Percentiles rank a stretch among this genome's conserved stretches.
These are phyloP conservation scores for Hypothenemus hampei DNA, from an alignment of 1,140 invertebrate genomes.

Conservation along the genomic window DNA sequence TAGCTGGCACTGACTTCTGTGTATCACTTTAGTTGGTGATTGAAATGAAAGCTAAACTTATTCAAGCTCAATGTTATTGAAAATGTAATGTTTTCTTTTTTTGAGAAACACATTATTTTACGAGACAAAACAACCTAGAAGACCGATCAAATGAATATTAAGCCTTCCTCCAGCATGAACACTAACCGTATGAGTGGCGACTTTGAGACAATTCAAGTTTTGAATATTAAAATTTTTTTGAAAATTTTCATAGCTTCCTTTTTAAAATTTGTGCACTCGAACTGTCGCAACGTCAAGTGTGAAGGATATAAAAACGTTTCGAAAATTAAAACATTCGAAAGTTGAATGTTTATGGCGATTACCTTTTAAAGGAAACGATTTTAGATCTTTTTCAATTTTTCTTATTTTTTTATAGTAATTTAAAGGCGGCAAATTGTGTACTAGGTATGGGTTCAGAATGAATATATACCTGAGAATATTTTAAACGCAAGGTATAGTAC, in stretches of 20 bases:
- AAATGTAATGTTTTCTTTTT: no score
- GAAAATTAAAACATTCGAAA: neutral
- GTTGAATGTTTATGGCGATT: neutral
- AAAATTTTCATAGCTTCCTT: neutral
- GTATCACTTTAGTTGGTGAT: no score
- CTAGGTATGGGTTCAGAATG: slow-evolving; percentile 33
- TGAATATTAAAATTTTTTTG: neutral
- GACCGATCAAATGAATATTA: slow-evolving; percentile 16
- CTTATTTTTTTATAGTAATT: slow-evolving; percentile 15
- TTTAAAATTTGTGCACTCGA: slow-evolving; percentile 3
- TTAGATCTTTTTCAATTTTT: slow-evolving; percentile 20
- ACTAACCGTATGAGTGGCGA: slow-evolving; percentile 25
- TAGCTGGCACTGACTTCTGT: slow-evolving; percentile 21
- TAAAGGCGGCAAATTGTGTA: slow-evolving; percentile 32
- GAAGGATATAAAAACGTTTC: slow-evolving; percentile 26
- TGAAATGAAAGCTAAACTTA: no score
- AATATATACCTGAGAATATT: slow-evolving; percentile 30
- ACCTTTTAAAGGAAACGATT: slow-evolving; percentile 6
- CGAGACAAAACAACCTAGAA: slow-evolving; percentile 4
- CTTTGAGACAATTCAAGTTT: slow-evolving; percentile 10
- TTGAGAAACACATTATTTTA: neutral
- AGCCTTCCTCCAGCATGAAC: slow-evolving; percentile 20
- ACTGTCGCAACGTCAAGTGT: slow-evolving; percentile 7
- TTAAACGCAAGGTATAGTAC: slow-evolving; percentile 26
- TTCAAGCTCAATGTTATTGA: no score